Conservation (phyloP, 1,140 invertebrate species). For the Papilio xuthus region DNA sequence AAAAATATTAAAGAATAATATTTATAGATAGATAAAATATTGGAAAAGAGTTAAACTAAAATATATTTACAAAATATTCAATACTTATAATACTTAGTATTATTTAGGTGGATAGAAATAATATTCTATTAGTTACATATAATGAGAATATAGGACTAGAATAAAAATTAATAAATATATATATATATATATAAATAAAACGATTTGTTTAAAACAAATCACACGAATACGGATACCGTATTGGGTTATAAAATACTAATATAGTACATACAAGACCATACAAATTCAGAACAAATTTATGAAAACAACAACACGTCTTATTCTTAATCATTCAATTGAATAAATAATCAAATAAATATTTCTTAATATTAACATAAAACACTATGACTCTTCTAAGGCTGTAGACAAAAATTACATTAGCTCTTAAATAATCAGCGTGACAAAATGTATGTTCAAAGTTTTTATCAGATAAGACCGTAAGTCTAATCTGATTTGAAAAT, state of each 20-base stretch:
- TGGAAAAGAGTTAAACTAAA: constrained; percentile 34
- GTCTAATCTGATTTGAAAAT: background rate
- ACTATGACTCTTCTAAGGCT: background rate
- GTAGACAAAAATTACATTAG: no score
- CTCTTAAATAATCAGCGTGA: no score
- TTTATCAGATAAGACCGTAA: no score
- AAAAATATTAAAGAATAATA: constrained; percentile 36
- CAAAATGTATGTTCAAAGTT: background rate
- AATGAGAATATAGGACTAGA: constrained; percentile 43
- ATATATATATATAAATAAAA: constrained; percentile 47
- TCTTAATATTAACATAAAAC: constrained; percentile 58
- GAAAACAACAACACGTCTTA: constrained; percentile 65
- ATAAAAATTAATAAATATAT: constrained; percentile 45
- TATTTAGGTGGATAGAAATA: constrained; percentile 36
- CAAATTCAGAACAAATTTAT: constrained; percentile 73
- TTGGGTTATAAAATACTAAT: constrained; percentile 74
- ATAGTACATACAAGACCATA: constrained; percentile 73
- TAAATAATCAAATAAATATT: constrained; percentile 73
- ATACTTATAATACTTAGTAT: constrained; percentile 41
- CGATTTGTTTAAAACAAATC: constrained; percentile 67
- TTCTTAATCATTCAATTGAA: constrained; percentile 51
- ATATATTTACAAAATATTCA: constrained; percentile 57
- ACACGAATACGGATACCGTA: constrained; percentile 81
- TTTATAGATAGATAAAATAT: constrained; percentile 37
- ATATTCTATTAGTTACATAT: constrained; percentile 39